Conservation (phyloP, 2,888 invertebrate species). For the Amaurobius ferox region DNA sequence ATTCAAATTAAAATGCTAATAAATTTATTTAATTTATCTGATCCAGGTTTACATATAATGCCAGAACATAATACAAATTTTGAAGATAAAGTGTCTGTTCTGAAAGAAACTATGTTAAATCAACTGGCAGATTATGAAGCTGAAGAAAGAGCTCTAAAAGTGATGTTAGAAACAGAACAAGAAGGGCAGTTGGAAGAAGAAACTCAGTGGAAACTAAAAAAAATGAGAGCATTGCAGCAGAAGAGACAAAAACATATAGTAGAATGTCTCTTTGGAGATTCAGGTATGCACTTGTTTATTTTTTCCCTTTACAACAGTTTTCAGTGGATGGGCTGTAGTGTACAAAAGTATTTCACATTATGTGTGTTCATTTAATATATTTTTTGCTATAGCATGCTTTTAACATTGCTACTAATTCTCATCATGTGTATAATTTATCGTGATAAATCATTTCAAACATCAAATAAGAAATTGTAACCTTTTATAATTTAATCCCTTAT, state of each 20-base stretch:
- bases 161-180: constrained; percentile 71
- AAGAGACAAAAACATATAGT: constrained; percentile 31
- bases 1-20: no score
- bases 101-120: constrained; percentile 34
- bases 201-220: constrained; percentile 18
- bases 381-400: no score
- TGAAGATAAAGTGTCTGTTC: constrained; percentile 16
- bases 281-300: constrained; percentile 22
- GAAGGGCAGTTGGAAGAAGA: constrained; percentile 58
- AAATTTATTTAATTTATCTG: no score
- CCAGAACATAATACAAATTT: constrained; percentile 33
- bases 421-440: no score
- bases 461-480: no score
- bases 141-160: constrained; percentile 69
- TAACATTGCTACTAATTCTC: no score
- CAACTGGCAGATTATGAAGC: constrained; percentile 60
- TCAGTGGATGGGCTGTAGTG: no score
- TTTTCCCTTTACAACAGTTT: neutral
- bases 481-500: no score
- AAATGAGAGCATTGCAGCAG: constrained; percentile 2
- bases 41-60: constrained; percentile 12
- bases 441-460: no score
- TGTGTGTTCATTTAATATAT: no score
- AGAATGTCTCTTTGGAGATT: constrained; percentile 48
- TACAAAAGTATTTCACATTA: neutral